Evolutionary conservation across 2,113 vertebrate species (phyloP).

Genomic region (Pyrgilauda ruficollis): DNA sequence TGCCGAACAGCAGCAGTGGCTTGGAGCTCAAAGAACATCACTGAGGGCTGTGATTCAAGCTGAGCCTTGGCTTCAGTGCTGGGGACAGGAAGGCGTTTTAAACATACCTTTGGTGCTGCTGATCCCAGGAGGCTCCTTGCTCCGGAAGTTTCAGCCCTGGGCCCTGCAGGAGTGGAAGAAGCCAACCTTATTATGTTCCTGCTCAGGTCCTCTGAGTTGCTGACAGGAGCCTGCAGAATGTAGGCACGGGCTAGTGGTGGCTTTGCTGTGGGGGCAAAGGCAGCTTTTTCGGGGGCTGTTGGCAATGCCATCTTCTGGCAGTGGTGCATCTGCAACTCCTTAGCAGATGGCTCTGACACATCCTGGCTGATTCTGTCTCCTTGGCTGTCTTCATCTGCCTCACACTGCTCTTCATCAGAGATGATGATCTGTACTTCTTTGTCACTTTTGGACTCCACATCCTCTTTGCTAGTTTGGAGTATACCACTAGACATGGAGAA

Average conservation of each 20-base stretch:
- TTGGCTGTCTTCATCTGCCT: not conserved
- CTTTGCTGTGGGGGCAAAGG: not conserved
- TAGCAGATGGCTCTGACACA: not conserved
- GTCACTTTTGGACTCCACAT: accelerated
- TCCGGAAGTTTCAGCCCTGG: not conserved
- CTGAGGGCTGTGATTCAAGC: accelerated
- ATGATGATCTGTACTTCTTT: not conserved
- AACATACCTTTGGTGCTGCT: not conserved
- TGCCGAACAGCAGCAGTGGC: not conserved
- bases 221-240: not conserved
- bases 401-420: not conserved
- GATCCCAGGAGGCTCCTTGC: not conserved
- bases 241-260: not conserved
- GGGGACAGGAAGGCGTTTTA: not conserved
- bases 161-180: not conserved
- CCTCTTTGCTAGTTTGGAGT: not conserved
- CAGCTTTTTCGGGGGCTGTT: not conserved
- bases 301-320: not conserved
- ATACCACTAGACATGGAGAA: not conserved
- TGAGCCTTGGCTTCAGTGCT: not conserved
- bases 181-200: not conserved
- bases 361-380: not conserved
- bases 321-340: not conserved
- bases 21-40: not conserved
- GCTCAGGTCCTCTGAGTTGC: not conserved